Evolutionary conservation across 2,113 vertebrate species (phyloP), one percentile per base, ranked within the genome.

Genomic region (Arvicanthis niloticus): DNA sequence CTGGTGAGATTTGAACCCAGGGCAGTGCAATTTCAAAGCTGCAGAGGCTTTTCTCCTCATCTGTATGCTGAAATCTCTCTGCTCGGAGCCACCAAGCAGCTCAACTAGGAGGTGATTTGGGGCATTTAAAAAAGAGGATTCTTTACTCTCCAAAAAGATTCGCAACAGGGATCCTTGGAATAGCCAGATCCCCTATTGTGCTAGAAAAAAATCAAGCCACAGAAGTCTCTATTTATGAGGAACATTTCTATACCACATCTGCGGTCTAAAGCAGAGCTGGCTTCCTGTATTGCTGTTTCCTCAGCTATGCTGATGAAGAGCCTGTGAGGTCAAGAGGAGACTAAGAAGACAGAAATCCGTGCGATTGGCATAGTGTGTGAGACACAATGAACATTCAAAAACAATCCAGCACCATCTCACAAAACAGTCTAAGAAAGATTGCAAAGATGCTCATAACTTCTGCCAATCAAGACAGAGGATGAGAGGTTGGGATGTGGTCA

Each of bases 171-270:
- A 91, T 92, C 94, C 95, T 91, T 95, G 89, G 96, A 97, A 95
- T 96, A 96, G 72, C 82, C 73, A 92, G 65, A 87, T 93, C 91
- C 94, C 86, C 91, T 95, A 97, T 94, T 87, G 96, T 91, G 96
- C 94, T 97, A 81, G 95, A 97, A 97, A 96, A 96, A 89, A 94
- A 95, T 96, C 90, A 89, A 95, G 82, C 68, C 78, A 84, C 78
- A 96, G 92, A 86, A 96, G 88, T 97, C 77, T 97, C 91, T 97
- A 40, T 89, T 91, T 96, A 94, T 70, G 68, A 95, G 92, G 75
- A 97, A 82, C 19, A 72, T 84, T 95, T 87, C 77, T 96, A 42
- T 12, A 70, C 80, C 68, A 78, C 17, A 78, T 96, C 86, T 96
- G 73, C 82, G 78, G n/a, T 29, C 1, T 88, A 78, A 95, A 95